Conservation (phyloP, 2,797 vertebrate species). For the Sebastes goodei region DNA sequence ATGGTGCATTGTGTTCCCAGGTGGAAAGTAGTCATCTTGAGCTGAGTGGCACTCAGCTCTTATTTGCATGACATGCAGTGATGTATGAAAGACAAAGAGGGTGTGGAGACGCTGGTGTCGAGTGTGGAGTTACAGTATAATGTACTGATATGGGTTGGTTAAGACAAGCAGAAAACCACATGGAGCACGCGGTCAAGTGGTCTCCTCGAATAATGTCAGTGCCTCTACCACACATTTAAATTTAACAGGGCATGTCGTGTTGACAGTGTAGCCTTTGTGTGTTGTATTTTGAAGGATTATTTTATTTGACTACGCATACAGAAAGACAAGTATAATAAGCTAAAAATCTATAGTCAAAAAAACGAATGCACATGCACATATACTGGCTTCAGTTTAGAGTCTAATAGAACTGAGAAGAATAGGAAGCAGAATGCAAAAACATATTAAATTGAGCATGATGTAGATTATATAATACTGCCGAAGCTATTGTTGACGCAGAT, state of each 20-base stretch:
- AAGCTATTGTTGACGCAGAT: background rate
- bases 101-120: slow-evolving; percentile 16
- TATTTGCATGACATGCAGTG: slow-evolving; percentile 41
- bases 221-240: background rate
- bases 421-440: background rate
- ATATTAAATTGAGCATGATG: background rate
- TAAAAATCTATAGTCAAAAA: background rate
- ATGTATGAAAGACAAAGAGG: slow-evolving; percentile 31
- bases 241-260: background rate
- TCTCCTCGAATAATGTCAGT: background rate
- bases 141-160: background rate
- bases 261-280: background rate
- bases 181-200: background rate
- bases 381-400: background rate
- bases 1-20: background rate
- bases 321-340: background rate
- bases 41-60: background rate
- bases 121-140: background rate
- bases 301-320: background rate
- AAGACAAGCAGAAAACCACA: background rate
- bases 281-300: background rate
- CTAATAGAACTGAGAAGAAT: background rate
- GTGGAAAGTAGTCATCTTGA: background rate
- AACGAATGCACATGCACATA: background rate
- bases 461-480: background rate